phyloP scores from a whole-genome alignment of 2,797 vertebrate species.

The Gorsachius magnificus region DNA sequence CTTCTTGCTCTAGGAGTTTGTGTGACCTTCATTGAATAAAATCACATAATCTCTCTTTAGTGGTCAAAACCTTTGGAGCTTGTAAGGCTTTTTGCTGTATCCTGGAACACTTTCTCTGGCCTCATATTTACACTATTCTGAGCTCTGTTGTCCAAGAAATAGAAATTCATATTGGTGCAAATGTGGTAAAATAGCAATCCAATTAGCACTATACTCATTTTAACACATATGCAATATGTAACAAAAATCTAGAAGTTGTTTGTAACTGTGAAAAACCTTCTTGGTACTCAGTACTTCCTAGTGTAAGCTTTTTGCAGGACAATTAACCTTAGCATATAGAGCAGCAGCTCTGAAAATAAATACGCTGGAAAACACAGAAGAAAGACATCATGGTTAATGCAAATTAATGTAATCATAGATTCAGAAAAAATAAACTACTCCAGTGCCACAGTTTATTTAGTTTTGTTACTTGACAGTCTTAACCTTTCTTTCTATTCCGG shows the following conservation, averaged over 20 bases:
- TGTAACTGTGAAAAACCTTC: slow-evolving; percentile 71
- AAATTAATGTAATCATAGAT: slow-evolving; percentile 73
- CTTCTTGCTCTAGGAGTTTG: background rate
- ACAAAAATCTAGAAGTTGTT: slow-evolving; percentile 70
- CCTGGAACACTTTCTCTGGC: background rate
- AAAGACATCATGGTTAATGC: slow-evolving; percentile 72
- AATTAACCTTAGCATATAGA: slow-evolving; percentile 71
- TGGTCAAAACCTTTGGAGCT: background rate
- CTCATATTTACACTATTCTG: slow-evolving; percentile 52
- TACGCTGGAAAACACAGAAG: slow-evolving; percentile 64
- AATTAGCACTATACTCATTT: slow-evolving; percentile 63
- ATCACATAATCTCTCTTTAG: background rate
- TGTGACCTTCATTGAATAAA: background rate
- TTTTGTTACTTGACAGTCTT: slow-evolving; percentile 62
- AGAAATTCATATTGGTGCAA: slow-evolving; percentile 69
- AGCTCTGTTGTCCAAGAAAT: slow-evolving; percentile 67
- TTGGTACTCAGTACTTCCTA: slow-evolving; percentile 53
- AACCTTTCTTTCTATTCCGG: slow-evolving; percentile 64
- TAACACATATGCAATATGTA: slow-evolving; percentile 72
- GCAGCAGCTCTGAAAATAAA: slow-evolving; percentile 74
- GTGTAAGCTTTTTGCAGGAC: slow-evolving; percentile 71
- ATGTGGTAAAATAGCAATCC: slow-evolving; percentile 54
- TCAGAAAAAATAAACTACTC: slow-evolving; percentile 68
- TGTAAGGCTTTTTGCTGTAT: background rate
- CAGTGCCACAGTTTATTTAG: slow-evolving; percentile 66